Base-by-base conservation (phyloP, 2,797 vertebrate species). In the Coilia nasus region DNA sequence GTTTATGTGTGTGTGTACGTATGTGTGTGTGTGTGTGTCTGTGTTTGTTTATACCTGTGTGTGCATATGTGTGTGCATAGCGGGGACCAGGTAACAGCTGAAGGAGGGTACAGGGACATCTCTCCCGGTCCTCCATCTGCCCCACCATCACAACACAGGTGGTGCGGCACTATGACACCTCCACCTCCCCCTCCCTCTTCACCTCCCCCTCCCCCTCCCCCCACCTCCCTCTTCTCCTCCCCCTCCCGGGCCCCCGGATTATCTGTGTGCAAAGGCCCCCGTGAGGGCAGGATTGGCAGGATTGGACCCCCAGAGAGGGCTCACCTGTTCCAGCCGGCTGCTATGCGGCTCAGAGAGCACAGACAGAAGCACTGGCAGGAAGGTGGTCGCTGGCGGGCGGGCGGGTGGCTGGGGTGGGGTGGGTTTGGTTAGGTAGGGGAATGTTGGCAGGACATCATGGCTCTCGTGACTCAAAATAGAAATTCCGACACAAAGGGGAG, bases 251-350 rank as follows among this genome's bases (percentile, higher is more conserved):
- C 21, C 67, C 71, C 35, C 17, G 17, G 71, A 78, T 78, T 78
- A 78, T 11, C 35, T 4, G 71, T 6, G 35, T 21, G 71, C 50
- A 41, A 21, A 21, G 71, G 71, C 15, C 71, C 71, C 10, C 35
- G 35, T 21, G 71, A 44, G 64, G 1, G 64, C 11, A 25, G 14
- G 64, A 41, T 31, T 75, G 67, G 64, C 64, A 71, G 71, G 15
- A n/a, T n/a, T n/a, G n/a, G 35, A 44, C 71, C 71, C 31, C 71
- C 31, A 78, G 71, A 44, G 71, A 44, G 71, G 71, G 71, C 71
- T 78, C 71, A 78, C 71, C 71, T 78, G 71, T 44, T 78, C 71
- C 71, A 78, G 71, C 71, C 35, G 71, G 57, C 57, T 59, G 17
- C 71, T 19, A 12, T 15, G 28, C 64, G 28, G 28, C 64, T 71